Conservation (phyloP, 2,113 vertebrate genomes). For the Laticauda colubrina region DNA sequence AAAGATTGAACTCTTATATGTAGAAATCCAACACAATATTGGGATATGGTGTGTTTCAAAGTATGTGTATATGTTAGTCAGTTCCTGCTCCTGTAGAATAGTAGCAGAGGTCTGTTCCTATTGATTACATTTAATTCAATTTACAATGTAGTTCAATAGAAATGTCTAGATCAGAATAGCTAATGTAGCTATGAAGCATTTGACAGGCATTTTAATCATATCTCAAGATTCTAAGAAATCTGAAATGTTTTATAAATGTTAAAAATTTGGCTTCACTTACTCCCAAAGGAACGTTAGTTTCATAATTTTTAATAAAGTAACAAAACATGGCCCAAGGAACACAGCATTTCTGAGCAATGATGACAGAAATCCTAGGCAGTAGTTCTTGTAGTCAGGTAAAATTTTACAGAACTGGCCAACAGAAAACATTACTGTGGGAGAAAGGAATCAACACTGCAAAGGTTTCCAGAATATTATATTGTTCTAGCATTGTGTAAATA, state of each 20-base stretch:
- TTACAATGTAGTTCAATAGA: neutral
- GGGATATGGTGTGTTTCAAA: neutral
- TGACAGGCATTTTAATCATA: slow-evolving; percentile 19
- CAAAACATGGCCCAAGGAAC: slow-evolving; percentile 24
- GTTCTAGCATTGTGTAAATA: slow-evolving; percentile 59
- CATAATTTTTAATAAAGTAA: slow-evolving; percentile 32
- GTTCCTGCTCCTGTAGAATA: neutral
- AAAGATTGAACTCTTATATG: neutral
- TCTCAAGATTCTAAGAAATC: slow-evolving; percentile 30
- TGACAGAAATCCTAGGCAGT: slow-evolving; percentile 24
- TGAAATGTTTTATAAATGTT: slow-evolving; percentile 24
- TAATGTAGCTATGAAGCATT: neutral
- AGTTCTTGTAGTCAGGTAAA: slow-evolving; percentile 26
- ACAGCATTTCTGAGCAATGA: slow-evolving; percentile 9
- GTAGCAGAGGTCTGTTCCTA: neutral
- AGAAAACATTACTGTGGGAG: slow-evolving; percentile 27
- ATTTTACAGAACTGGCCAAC: neutral
- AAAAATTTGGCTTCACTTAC: neutral
- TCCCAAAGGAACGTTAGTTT: neutral
- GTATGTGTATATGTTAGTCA: neutral
- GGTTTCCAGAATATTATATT: slow-evolving; percentile 54
- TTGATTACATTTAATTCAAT: slow-evolving; percentile 30
- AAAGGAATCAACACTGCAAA: slow-evolving; percentile 52
- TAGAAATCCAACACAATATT: neutral
- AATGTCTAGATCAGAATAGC: neutral